Evolutionary conservation across 2,888 invertebrate genomes (phyloP).

Genomic region (Terebella lapidaria): DNA sequence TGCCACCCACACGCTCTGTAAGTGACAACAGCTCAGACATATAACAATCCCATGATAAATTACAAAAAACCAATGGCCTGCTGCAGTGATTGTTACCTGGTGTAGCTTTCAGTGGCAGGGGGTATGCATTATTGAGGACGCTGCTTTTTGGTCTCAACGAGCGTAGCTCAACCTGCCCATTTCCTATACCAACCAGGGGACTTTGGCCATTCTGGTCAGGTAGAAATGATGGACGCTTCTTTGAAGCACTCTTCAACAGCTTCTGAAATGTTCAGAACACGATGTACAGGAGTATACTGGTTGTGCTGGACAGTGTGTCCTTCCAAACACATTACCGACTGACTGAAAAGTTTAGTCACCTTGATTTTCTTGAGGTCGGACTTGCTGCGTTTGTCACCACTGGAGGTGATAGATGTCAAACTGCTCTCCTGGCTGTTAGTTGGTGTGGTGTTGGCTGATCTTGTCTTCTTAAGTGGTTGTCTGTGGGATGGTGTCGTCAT

Average conservation of each 20-base stretch:
- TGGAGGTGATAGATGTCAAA: no score
- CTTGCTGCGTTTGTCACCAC: no score
- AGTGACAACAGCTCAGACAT: not conserved
- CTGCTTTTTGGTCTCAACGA: not conserved
- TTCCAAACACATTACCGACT: no score
- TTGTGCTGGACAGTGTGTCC: no score
- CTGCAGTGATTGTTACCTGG: conserved; percentile 1
- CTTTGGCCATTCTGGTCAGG: not conserved
- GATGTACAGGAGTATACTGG: not conserved
- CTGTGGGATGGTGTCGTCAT: no score
- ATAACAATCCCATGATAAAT: no score
- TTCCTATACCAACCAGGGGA: not conserved
- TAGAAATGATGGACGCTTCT: conserved; percentile 1
- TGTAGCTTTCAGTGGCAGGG: not conserved
- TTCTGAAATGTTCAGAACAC: not conserved
- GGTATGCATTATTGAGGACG: not conserved
- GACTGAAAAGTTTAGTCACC: no score
- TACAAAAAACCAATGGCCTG: not conserved
- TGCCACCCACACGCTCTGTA: not conserved
- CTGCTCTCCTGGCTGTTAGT: not conserved
- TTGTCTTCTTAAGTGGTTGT: not conserved
- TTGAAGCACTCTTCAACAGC: conserved; percentile 1
- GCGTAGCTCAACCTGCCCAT: not conserved
- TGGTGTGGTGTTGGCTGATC: not conserved
- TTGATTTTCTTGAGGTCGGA: not conserved